Conservation (phyloP, 2,797 vertebrate species). For the Enteromius argenteus region DNA sequence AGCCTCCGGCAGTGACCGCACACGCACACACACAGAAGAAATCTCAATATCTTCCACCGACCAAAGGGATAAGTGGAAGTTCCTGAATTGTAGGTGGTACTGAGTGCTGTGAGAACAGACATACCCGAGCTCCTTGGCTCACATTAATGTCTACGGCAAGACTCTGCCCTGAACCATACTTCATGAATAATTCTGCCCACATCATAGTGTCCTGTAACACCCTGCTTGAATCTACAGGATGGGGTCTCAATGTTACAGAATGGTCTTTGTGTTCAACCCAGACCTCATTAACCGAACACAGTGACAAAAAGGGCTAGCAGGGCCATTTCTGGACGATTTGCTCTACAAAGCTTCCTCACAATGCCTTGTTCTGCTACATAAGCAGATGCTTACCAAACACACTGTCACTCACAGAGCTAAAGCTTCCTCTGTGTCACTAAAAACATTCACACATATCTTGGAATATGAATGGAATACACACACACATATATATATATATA, state of each 20-base stretch:
- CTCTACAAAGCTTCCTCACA: not conserved
- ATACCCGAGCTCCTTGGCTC: constrained; percentile 68
- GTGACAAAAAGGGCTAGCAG: not conserved
- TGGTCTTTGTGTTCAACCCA: constrained; percentile 61
- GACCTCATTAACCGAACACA: constrained; percentile 70
- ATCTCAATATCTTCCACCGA: not conserved
- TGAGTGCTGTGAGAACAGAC: constrained; percentile 52
- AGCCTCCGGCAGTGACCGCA: constrained; percentile 27
- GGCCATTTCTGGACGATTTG: not conserved
- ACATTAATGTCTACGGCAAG: constrained; percentile 64
- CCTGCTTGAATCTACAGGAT: constrained; percentile 69
- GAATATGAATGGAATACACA: not conserved
- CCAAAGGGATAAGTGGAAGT: constrained; percentile 18
- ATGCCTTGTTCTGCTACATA: not conserved
- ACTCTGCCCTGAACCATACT: constrained; percentile 45
- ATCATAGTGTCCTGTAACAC: constrained; percentile 70
- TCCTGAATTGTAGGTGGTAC: constrained; percentile 15
- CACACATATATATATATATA: no score
- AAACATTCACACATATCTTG: not conserved
- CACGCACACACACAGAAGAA: not conserved
- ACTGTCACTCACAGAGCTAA: not conserved
- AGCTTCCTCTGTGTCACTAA: not conserved
- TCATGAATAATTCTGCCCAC: constrained; percentile 73
- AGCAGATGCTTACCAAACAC: not conserved
- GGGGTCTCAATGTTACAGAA: constrained; percentile 54